Evolutionary conservation across 2,888 invertebrate species (phyloP).

Genomic region (Heliconius aoede): DNA sequence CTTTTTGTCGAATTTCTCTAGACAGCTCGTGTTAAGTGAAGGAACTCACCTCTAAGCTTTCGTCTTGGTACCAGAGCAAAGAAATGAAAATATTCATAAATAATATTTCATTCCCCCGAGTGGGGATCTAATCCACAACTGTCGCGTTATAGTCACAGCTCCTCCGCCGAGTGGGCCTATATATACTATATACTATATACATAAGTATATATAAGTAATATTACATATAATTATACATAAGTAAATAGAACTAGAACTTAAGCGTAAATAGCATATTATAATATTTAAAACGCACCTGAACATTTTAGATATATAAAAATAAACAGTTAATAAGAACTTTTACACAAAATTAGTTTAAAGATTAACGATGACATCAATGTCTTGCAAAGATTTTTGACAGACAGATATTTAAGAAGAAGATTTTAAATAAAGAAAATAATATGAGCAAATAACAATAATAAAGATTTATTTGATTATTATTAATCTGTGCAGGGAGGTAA

Average conservation of each 20-base stretch:
- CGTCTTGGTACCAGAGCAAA: too few species aligned
- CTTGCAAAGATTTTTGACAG: not conserved
- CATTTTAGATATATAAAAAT: not conserved
- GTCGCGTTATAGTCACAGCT: too few species aligned
- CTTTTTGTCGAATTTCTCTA: too few species aligned
- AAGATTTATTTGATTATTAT: not conserved
- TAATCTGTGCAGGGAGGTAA: too few species aligned
- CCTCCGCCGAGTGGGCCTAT: not conserved
- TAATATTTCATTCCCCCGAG: too few species aligned
- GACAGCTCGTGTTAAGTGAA: too few species aligned
- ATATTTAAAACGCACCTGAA: not conserved
- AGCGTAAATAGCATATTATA: not conserved
- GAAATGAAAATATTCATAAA: too few species aligned
- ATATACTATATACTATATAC: too few species aligned
- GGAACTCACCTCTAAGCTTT: too few species aligned
- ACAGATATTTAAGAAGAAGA: constrained; percentile 21
- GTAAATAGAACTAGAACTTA: not conserved
- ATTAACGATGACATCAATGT: constrained; percentile 10
- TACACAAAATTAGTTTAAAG: not conserved
- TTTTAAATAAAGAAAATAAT: constrained; percentile 24
- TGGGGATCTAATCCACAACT: too few species aligned
- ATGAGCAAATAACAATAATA: not conserved
- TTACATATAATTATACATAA: too few species aligned
- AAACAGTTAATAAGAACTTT: constrained; percentile 1
- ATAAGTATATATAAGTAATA: too few species aligned